Evolutionary conservation across 2,888 invertebrate species (phyloP), one percentile per base, ranked within the genome.

Genomic region (Drosophila histrio): DNA sequence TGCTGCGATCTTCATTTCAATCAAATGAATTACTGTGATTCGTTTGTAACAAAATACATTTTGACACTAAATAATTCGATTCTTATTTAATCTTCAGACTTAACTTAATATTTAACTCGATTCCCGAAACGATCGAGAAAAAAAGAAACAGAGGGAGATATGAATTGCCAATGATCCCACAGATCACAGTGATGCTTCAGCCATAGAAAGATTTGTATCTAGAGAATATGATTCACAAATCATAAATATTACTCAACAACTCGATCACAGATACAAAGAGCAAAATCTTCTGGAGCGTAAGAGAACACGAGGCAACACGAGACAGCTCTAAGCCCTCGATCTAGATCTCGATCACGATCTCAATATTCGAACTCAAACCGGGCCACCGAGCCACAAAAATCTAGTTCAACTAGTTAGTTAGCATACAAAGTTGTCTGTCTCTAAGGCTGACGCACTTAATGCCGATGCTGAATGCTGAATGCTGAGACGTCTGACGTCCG

Each of bases 361-460:
- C 15, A n/a, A 38, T 46, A 17, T 22, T 56, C 39, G 47, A 47
- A 34, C 52, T 59, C 11, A 43, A 65, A 60, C 61, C 61, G 44
- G 60, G 36, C 60, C 24, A 52, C 19, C 19, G 26, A 66, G 64
- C 60, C 38, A 63, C 57, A 47, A 21, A 73, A 68, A 79, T 82
- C 87, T 81, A 87, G 82, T 81, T 69, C 82, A 82, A 82, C 82
- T 72, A 75, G 87, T 82, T 82, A 81, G 78, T 82, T 82, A 87
- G 68, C 81, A 82, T 82, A 75, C 41, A 43, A 66, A 66, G 60
- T 52, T 59, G 59, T 64, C 70, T 65, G 65, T 76, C 43, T 57
- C 39, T 65, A 50, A 65, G 56, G 60, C 63, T 72, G 50, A n/a
- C 24, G 32, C 47, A 13, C 17, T 26, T 44, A 26, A 15, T 5